These are phyloP conservation scores for Microcebus ravelobensis DNA, from an alignment of 2,113 vertebrate genomes.

Conservation along the genomic window DNA sequence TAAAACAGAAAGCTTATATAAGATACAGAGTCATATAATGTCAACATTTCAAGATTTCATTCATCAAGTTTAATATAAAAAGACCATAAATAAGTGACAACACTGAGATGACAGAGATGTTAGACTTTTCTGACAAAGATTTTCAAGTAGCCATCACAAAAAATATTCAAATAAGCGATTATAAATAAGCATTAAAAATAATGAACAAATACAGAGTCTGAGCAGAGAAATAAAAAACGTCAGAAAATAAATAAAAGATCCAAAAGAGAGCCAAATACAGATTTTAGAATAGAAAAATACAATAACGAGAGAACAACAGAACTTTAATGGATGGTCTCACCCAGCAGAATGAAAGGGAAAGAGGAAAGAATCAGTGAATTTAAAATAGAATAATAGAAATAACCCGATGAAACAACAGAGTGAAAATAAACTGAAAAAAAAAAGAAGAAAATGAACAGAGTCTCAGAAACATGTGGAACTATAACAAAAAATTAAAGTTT, in stretches of 20 bases:
- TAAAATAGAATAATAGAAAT: not conserved
- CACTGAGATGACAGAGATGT: not conserved
- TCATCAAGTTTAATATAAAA: not conserved
- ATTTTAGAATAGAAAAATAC: not conserved
- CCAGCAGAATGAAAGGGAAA: not conserved
- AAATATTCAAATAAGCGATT: not conserved
- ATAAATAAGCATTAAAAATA: not conserved
- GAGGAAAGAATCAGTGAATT: not conserved
- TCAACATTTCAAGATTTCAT: not conserved
- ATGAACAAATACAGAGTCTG: not conserved
- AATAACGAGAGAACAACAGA: not conserved
- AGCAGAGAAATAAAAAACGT: not conserved
- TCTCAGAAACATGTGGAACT: not conserved
- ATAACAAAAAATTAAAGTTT: not conserved
- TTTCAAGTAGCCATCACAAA: not conserved
- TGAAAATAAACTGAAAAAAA: not conserved
- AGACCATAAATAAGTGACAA: not conserved
- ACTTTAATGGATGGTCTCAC: not conserved
- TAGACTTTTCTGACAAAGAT: not conserved
- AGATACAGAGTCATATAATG: not conserved
- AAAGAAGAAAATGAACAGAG: not conserved
- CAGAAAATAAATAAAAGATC: not conserved
- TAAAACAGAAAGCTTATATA: not conserved
- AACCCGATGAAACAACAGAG: not conserved
- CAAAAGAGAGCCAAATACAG: not conserved